Conservation (phyloP, 2,888 invertebrate genomes). For the Galerucella pusilla region DNA sequence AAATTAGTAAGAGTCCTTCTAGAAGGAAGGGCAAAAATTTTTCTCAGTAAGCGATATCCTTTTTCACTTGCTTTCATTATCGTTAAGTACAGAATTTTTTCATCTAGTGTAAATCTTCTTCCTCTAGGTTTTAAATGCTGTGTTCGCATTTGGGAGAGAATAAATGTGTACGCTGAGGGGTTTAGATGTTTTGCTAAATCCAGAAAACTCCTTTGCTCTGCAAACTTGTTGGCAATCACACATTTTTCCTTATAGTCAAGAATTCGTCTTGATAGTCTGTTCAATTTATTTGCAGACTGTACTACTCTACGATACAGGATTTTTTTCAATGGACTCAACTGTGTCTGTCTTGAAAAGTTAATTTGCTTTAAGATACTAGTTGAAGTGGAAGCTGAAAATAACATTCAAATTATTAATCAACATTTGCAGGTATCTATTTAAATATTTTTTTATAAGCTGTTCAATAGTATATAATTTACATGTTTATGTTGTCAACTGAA, state of each 20-base stretch:
- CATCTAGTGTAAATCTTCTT: not conserved
- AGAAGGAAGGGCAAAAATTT: not conserved
- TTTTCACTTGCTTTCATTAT: too few relatives aligned
- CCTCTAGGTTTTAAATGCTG: slow-evolving; percentile 1
- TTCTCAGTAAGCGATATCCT: too few relatives aligned
- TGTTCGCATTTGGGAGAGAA: not conserved
- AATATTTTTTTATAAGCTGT: too few relatives aligned
- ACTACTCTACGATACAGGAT: too few relatives aligned
- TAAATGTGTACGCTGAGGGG: not conserved
- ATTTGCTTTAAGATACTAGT: not conserved
- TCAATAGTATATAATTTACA: too few relatives aligned
- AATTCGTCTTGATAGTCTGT: slow-evolving; percentile 2
- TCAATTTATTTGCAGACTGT: not conserved
- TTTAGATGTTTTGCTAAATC: not conserved
- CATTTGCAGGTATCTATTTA: too few relatives aligned
- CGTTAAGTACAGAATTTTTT: too few relatives aligned
- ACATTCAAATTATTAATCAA: not conserved
- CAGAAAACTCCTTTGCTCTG: not conserved
- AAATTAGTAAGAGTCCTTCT: slow-evolving; percentile 6
- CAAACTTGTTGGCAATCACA: not conserved
- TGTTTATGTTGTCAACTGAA: too few relatives aligned
- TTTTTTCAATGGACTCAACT: not conserved
- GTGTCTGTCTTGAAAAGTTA: slow-evolving; percentile 1
- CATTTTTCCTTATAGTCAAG: slow-evolving; percentile 4
- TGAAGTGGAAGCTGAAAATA: slow-evolving; percentile 1